A percentile compares a stretch with the other conserved stretches of the same genome.
These are phyloP conservation scores for Illadopsis cleaveri DNA, from an alignment of 2,113 vertebrate species.

Conservation along the genomic window DNA sequence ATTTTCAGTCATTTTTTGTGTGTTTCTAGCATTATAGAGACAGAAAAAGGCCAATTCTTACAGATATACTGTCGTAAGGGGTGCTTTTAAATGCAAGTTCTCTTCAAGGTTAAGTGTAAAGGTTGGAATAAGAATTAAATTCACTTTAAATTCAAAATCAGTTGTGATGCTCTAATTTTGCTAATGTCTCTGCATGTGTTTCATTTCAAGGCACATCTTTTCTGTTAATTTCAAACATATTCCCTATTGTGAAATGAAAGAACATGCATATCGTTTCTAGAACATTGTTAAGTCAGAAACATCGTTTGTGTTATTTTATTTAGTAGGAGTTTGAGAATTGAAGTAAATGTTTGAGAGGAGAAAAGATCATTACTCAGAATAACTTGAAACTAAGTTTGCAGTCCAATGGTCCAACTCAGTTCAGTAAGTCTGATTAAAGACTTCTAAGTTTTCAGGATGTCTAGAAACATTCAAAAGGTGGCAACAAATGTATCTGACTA, in stretches of 20 bases:
- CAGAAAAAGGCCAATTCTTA: background rate
- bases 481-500: background rate
- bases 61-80: background rate
- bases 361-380: background rate
- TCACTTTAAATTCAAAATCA: background rate
- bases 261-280: background rate
- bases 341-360: background rate
- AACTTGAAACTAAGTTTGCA: background rate
- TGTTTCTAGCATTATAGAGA: background rate
- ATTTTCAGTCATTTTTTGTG: background rate
- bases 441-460: background rate
- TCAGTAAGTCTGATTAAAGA: background rate
- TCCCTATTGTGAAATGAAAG: background rate
- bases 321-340: background rate
- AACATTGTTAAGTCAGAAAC: background rate
- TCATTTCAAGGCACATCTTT: background rate
- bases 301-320: background rate
- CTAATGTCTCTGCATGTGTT: background rate
- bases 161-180: background rate
- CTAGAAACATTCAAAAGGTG: background rate
- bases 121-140: background rate
- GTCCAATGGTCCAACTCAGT: background rate
- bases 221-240: background rate
- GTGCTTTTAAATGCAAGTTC: background rate
- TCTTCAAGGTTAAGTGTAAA: background rate